Conservation (phyloP, 2,113 vertebrate species). For the Polyodon spathula region DNA sequence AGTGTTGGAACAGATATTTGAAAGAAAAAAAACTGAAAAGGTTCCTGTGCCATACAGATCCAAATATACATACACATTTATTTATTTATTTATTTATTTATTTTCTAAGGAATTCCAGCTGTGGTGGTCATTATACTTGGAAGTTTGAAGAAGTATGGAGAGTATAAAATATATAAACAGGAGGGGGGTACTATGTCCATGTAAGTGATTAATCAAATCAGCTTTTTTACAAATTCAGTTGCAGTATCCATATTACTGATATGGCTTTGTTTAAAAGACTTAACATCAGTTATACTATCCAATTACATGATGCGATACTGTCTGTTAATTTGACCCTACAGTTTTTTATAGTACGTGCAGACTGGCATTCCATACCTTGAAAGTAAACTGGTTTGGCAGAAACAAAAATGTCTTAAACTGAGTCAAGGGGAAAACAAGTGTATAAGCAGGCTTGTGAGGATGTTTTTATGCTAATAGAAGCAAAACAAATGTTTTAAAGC, state of each 20-base stretch:
- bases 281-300: neutral
- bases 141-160: conserved; percentile 34
- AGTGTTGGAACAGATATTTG: too few species aligned
- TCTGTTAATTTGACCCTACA: too few species aligned
- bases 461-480: too few species aligned
- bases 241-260: neutral
- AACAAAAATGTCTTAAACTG: neutral
- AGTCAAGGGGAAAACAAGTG: too few species aligned
- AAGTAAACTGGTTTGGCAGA: neutral
- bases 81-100: conserved; percentile 9
- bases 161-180: conserved; percentile 18
- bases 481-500: too few species aligned
- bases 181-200: conserved; percentile 17
- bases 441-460: too few species aligned
- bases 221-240: neutral
- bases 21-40: too few species aligned
- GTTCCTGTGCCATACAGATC: too few species aligned
- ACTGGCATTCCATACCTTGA: neutral
- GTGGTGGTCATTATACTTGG: conserved; percentile 25
- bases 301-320: neutral
- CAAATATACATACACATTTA: too few species aligned
- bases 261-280: neutral
- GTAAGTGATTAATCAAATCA: conserved; percentile 30
- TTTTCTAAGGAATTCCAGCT: conserved; percentile 32
- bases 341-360: too few species aligned